Evolutionary conservation across 2,888 invertebrate species (phyloP), one percentile per base, ranked within the genome.

Genomic region (Smittia sp.): DNA sequence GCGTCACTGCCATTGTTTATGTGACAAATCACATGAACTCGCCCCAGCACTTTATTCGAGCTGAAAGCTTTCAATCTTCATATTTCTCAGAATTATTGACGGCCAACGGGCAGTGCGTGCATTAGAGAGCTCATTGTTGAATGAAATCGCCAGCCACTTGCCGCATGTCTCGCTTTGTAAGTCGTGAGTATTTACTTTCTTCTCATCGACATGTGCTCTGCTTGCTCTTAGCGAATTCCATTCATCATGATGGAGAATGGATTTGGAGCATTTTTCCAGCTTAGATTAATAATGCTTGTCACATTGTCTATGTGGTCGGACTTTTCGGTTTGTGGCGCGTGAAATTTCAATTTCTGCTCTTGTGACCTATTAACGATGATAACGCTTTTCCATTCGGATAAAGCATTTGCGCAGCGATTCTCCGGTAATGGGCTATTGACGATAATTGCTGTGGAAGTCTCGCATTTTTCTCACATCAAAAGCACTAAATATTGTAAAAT

Each of bases 271-370:
- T 18, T 67, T 67, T 67, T 46, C 15, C 20, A 11, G 24, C 32
- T 39, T 11, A 24, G 54, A 69, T 54, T 54, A 69, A 69, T 69
- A 27, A 69, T 69, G 69, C 69, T 69, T 69, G 69, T 69, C 69
- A 69, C 69, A 69, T 69, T 69, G 52, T 52, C 32, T 54, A 54
- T 41, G 69, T 11, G 58, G 22, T 58, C 69, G 52, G 1, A 22
- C 68, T 38, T 66, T 25, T 18, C 58, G 24, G 11, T 20, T 68
- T 3, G 54, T 46, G 11, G 18, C 20, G 54, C 69, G 69, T 69
- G 11, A 52, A 69, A 69, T 32, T 27, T 38, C 6, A 24, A 27
- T 32, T 69, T 54, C 52, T 54, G 41, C 54, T 52, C 32, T 52
- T 18, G 46, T 69, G 69, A 69, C 69, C 69, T 11, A 58, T 52